Base-by-base conservation (phyloP, 1,140 invertebrate species). In the Leptinotarsa texana region DNA sequence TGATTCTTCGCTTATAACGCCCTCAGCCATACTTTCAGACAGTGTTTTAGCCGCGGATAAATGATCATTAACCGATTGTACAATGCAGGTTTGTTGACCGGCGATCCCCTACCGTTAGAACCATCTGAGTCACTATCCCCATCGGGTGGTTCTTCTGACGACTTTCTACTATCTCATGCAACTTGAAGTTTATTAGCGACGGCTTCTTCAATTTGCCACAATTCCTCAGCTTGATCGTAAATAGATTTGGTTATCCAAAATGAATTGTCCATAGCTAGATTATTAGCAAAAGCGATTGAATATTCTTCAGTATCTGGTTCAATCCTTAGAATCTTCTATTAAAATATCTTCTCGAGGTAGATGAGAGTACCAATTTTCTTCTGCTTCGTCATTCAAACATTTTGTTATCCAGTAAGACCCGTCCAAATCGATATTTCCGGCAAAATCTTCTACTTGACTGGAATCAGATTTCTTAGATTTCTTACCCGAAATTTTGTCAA, bases 201-300 rank as follows among this genome's bases (percentile, higher is more conserved):
- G 76, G 86, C 83, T 78, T 88, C 84, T 83, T 81, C 84, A 69
- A 84, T 82, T 76, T 83, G 79, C 85, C 85, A 91, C 83, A 87
- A 82, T 75, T 88, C 87, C 83, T 92, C 91, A 13, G 91, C 91
- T 74, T 91, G 88, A 75, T 91, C 87, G 78, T 92, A 92, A n/a
- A 86, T 72, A 78, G 85, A 83, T 81, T 90, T 92, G 15, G 89
- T 86, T 0, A 84, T 78, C 91, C 91, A 92, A 82, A 91, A 90
- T 75, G 84, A 80, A 75, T 92, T 90, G 75, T 92, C 91, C 3
- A 85, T 82, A 61, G 80, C 79, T 69, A 89, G 79, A 84, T 88
- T 88, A 17, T 49, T 18, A 57, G 17, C 51, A 17, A 57, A 57
- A 17, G 51, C 51, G 4, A n/a, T 57, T n/a, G 15, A 17, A n/a